These are phyloP conservation scores for Chorisops tibialis DNA, from an alignment of 2,888 invertebrate genomes.

Conservation along the genomic window DNA sequence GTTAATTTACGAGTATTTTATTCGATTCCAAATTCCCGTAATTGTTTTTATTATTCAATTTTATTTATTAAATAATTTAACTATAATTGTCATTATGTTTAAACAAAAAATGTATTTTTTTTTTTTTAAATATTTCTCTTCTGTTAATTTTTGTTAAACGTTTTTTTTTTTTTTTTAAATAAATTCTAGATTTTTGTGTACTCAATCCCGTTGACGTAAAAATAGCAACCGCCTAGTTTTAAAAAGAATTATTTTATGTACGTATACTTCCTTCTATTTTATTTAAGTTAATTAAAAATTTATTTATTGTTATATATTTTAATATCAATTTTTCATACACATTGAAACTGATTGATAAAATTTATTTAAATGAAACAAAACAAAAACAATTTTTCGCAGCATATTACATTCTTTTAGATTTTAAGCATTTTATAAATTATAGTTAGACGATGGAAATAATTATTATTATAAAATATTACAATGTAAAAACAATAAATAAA, in stretches of 20 bases:
- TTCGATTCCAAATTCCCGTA: background rate
- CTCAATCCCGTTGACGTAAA: background rate
- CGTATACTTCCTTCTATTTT: background rate
- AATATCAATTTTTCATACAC: background rate
- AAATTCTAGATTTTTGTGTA: no score
- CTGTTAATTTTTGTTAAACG: no score
- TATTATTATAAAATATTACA: background rate
- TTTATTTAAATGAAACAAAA: background rate
- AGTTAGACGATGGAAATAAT: background rate
- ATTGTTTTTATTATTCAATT: background rate
- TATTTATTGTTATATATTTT: constrained; percentile 14
- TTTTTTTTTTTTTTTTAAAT: no score
- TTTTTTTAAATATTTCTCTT: no score
- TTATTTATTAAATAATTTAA: background rate
- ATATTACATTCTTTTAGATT: background rate
- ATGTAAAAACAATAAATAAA: no score
- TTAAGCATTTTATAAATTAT: background rate
- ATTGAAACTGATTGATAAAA: background rate
- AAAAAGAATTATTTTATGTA: no score
- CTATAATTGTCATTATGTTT: background rate
- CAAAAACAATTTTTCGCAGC: constrained; percentile 6
- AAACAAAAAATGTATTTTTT: background rate
- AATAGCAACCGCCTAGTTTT: no score
- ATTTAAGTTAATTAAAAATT: constrained; percentile 1
- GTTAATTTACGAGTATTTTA: constrained; percentile 24